Evolutionary conservation across 2,113 vertebrate genomes (phyloP).

Genomic region (Phylloscopus whistleri): DNA sequence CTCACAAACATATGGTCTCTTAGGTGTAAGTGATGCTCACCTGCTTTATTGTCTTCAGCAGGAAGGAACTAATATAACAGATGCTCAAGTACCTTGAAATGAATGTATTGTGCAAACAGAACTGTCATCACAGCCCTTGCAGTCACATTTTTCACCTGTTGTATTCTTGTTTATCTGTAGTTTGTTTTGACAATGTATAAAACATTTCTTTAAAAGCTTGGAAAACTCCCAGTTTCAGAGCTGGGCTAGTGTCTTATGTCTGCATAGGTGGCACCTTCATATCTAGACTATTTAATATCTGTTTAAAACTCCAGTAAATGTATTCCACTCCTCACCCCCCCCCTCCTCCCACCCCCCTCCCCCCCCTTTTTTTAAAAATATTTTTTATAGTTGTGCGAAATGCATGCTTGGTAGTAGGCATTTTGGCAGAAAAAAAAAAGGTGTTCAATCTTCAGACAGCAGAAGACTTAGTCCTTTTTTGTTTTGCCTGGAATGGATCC

Average conservation of each 20-base stretch:
- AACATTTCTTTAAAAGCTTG: neutral
- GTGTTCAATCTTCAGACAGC: neutral
- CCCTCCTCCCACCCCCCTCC: fast-evolving
- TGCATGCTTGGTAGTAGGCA: neutral
- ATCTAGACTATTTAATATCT: neutral
- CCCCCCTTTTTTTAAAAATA: neutral
- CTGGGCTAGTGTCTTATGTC: neutral
- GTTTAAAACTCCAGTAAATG: neutral
- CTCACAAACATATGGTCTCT: slow-evolving; percentile 10
- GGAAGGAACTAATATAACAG: slow-evolving; percentile 1
- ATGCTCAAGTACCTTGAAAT: slow-evolving; percentile 18
- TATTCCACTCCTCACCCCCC: neutral
- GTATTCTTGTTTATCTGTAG: slow-evolving; percentile 6
- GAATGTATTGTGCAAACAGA: slow-evolving; percentile 26
- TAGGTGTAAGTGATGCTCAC: neutral
- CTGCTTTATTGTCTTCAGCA: slow-evolving; percentile 19
- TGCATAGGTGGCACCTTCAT: neutral
- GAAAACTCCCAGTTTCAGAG: neutral
- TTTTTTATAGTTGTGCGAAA: neutral
- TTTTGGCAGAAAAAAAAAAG: neutral
- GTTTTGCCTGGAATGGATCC: neutral
- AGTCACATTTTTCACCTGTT: slow-evolving; percentile 38
- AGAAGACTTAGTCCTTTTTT: neutral
- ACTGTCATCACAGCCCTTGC: slow-evolving; percentile 2
- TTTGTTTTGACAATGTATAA: slow-evolving; percentile 1